These are phyloP conservation scores for Lophius piscatorius DNA, from an alignment of 2,113 vertebrate species.

Conservation along the genomic window DNA sequence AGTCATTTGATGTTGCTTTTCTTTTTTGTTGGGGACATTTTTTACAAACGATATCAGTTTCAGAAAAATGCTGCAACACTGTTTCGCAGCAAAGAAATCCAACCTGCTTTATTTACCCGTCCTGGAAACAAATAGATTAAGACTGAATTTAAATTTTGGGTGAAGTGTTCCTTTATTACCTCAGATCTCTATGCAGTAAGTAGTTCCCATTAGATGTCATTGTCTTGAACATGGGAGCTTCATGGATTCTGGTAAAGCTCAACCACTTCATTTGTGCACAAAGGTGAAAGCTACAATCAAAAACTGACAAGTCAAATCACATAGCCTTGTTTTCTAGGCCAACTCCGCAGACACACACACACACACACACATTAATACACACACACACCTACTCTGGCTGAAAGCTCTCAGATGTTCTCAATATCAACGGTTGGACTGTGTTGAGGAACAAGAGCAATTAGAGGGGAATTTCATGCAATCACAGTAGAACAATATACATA, in stretches of 20 bases:
- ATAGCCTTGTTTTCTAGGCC: constrained; percentile 54
- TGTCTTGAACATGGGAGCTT: constrained; percentile 26
- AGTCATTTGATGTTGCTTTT: too few relatives aligned
- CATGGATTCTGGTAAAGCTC: constrained; percentile 37
- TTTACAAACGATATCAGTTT: too few relatives aligned
- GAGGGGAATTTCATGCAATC: constrained; percentile 66
- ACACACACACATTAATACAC: constrained; percentile 28
- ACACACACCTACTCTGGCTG: constrained; percentile 1
- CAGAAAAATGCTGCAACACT: too few relatives aligned
- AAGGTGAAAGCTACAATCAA: constrained; percentile 52
- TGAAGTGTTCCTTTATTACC: neutral
- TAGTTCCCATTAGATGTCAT: neutral
- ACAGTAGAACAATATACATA: constrained; percentile 66
- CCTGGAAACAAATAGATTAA: too few relatives aligned
- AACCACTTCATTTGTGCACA: constrained; percentile 26
- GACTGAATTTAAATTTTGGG: neutral
- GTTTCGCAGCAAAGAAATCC: too few relatives aligned
- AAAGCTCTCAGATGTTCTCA: constrained; percentile 67
- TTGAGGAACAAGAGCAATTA: constrained; percentile 62
- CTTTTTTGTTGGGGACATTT: too few relatives aligned
- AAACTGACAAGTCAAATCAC: constrained; percentile 40
- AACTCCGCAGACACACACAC: constrained; percentile 18
- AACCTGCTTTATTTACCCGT: too few relatives aligned
- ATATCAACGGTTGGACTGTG: constrained; percentile 51
- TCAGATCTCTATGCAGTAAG: too few relatives aligned